Percentiles rank a stretch among this genome's conserved stretches.
phyloP scores from a whole-genome alignment of 2,888 invertebrate genomes.

The Drosophila mettleri region DNA sequence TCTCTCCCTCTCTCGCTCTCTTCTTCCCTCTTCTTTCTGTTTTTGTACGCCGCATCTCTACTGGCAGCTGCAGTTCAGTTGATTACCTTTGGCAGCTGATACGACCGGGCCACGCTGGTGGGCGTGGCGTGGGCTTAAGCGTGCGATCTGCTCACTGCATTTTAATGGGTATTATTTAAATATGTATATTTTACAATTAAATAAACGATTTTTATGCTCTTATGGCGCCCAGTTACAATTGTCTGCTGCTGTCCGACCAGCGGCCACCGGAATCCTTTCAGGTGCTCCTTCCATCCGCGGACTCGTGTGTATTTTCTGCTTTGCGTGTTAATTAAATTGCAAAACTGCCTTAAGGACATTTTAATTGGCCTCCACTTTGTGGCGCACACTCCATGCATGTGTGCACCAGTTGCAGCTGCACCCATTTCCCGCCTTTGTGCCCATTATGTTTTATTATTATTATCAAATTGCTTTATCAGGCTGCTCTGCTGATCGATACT shows the following conservation, averaged over 20 bases:
- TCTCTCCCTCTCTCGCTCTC: slow-evolving; percentile 14
- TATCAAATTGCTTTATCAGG: neutral
- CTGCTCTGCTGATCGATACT: neutral
- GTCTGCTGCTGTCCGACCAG: slow-evolving; percentile 25
- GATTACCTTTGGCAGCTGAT: slow-evolving; percentile 77
- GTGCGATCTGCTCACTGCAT: slow-evolving; percentile 60
- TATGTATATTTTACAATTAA: slow-evolving; percentile 80
- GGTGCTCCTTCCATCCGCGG: slow-evolving; percentile 8
- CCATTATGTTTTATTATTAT: neutral
- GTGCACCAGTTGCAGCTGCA: slow-evolving; percentile 2
- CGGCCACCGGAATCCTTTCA: slow-evolving; percentile 32
- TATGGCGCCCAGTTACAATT: slow-evolving; percentile 44
- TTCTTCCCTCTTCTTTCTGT: neutral
- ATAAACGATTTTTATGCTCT: slow-evolving; percentile 72
- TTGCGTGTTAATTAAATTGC: slow-evolving; percentile 77
- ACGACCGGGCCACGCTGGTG: slow-evolving; percentile 17
- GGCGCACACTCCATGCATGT: slow-evolving; percentile 28
- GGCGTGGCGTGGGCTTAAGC: slow-evolving; percentile 53
- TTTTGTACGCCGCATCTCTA: slow-evolving; percentile 8
- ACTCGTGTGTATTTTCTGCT: slow-evolving; percentile 31
- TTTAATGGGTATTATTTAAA: slow-evolving; percentile 79
- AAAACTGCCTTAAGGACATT: slow-evolving; percentile 71
- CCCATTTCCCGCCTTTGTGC: neutral
- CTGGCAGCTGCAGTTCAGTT: slow-evolving; percentile 54
- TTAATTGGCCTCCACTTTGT: slow-evolving; percentile 76